phyloP scores from a whole-genome alignment of 2,797 vertebrate genomes.

The Thalassophryne amazonica region DNA sequence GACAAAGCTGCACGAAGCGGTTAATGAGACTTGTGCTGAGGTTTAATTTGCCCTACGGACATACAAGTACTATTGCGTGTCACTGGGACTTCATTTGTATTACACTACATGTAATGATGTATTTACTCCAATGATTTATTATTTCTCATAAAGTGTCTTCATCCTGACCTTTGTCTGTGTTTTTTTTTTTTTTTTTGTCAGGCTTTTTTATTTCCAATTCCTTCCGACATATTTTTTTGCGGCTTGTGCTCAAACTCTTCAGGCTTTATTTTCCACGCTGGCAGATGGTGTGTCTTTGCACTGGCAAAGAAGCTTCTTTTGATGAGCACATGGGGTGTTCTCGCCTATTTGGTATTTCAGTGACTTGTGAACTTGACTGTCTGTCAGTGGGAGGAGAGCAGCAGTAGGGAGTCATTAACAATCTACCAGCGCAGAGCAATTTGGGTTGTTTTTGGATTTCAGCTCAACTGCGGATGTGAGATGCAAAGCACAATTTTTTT shows the following conservation, averaged over 20 bases:
- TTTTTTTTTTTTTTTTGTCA: neutral
- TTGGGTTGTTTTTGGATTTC: neutral
- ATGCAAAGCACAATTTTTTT: neutral
- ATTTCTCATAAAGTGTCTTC: too few relatives aligned
- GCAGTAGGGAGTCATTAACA: conserved; percentile 2
- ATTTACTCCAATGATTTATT: too few relatives aligned
- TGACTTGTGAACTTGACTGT: neutral
- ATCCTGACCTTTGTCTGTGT: too few relatives aligned
- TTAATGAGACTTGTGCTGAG: too few relatives aligned
- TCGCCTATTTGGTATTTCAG: neutral
- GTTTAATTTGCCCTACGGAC: too few relatives aligned
- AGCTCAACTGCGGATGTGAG: neutral
- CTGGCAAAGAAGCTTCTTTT: neutral
- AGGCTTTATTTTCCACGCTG: neutral
- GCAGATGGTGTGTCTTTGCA: neutral
- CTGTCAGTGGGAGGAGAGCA: conserved; percentile 6
- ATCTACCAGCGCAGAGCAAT: neutral
- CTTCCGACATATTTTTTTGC: neutral
- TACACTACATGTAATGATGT: too few relatives aligned
- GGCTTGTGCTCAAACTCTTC: neutral
- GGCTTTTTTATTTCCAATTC: neutral
- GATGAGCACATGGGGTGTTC: neutral
- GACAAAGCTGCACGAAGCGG: too few relatives aligned
- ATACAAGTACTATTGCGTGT: too few relatives aligned
- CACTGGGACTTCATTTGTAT: too few relatives aligned